phyloP scores from a whole-genome alignment of 2,888 invertebrate genomes.

The Tipula confusa region DNA sequence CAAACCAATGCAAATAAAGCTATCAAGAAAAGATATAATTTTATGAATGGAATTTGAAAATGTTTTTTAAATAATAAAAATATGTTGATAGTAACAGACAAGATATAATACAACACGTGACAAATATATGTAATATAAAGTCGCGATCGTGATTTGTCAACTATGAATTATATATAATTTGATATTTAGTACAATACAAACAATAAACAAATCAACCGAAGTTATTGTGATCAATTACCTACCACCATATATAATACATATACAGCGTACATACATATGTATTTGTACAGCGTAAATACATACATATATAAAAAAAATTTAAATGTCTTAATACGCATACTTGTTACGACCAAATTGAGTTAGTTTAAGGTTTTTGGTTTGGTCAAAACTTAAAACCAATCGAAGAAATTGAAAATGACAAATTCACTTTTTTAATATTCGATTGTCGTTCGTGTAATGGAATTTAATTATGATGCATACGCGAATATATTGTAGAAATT shows the following conservation, averaged over 20 bases:
- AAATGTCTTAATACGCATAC: neutral
- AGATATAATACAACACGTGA: neutral
- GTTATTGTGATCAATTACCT: neutral
- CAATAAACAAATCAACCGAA: neutral
- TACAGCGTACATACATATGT: neutral
- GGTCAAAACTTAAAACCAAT: neutral
- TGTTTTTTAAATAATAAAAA: neutral
- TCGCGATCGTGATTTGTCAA: neutral
- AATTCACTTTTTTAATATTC: neutral
- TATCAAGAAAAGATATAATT: neutral
- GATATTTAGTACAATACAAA: neutral
- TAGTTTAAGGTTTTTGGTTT: neutral
- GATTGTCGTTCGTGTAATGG: neutral
- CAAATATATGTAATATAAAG: neutral
- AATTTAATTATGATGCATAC: constrained; percentile 4
- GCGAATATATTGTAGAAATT: constrained; percentile 25
- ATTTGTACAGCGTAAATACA: too few relatives aligned
- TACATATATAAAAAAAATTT: neutral
- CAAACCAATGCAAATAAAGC: neutral
- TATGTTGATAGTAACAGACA: neutral
- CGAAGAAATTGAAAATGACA: constrained; percentile 1
- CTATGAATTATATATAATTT: neutral
- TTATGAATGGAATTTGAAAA: neutral
- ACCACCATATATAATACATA: neutral
- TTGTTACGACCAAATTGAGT: neutral